Percentiles rank a stretch among this genome's conserved stretches.
These are phyloP conservation scores for Serripes groenlandicus DNA, from an alignment of 2,888 invertebrate species.

Conservation along the genomic window DNA sequence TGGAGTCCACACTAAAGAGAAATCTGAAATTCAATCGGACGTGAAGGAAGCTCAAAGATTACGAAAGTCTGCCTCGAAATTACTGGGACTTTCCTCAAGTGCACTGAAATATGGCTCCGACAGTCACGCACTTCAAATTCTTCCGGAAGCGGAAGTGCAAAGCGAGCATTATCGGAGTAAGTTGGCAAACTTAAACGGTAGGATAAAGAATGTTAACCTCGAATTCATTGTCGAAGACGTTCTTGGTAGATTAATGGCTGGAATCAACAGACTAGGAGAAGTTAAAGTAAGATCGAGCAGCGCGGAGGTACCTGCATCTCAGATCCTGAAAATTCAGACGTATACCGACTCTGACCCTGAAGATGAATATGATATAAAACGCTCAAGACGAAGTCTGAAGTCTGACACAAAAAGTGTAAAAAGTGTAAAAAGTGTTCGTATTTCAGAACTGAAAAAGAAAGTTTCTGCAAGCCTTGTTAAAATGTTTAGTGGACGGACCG, in stretches of 20 bases:
- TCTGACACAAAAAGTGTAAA: constrained; percentile 21
- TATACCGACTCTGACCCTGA: constrained; percentile 56
- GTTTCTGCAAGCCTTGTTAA: constrained; percentile 29
- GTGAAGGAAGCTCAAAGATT: constrained; percentile 65
- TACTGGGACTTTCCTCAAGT: constrained; percentile 48
- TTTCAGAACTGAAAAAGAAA: background rate
- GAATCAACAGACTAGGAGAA: constrained; percentile 62
- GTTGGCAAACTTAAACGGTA: constrained; percentile 51
- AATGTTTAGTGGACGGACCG: constrained; percentile 44
- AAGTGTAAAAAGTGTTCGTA: background rate
- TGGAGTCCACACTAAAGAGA: constrained; percentile 58
- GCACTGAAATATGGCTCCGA: constrained; percentile 62
- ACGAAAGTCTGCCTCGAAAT: constrained; percentile 61
- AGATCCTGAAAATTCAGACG: constrained; percentile 7
- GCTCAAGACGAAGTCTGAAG: constrained; percentile 27
- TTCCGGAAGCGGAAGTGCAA: constrained; percentile 49
- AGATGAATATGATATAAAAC: constrained; percentile 48
- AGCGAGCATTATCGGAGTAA: constrained; percentile 54
- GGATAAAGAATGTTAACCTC: constrained; percentile 55
- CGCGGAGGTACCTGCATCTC: constrained; percentile 33
- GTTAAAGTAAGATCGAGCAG: constrained; percentile 48
- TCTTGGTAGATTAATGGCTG: constrained; percentile 56
- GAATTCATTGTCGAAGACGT: constrained; percentile 58
- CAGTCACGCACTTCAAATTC: constrained; percentile 61
- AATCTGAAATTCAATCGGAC: constrained; percentile 50